Base-by-base conservation (phyloP, 1,140 invertebrate genomes). In the Venustaconcha ellipsiformis region DNA sequence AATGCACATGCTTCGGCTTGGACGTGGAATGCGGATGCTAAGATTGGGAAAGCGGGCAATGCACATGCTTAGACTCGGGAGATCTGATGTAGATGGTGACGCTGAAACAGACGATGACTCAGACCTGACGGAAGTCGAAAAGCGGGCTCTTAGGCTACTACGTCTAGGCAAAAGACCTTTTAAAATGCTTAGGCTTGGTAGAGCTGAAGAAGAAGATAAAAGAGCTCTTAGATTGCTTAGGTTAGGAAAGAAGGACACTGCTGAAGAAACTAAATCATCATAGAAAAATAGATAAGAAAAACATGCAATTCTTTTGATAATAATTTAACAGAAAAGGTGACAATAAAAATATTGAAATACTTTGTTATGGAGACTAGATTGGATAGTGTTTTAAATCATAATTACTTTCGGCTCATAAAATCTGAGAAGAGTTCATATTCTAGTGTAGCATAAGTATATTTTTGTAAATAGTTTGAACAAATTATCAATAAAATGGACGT, bases 121-220 rank as follows among this genome's bases (percentile, higher is more conserved):
- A 48, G 37, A 48, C 11, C 37, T 48, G 37, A 48, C 37, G 4
- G 37, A 48, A 48, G 37, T 48, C 37, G 37, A 48, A 8, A 48
- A 48, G 37, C 37, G 37, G 20, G 66, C 71, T 17, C 70, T 78
- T 57, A 57, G 71, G 55, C 72, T 78, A 8, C 76, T 78, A 56
- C 30, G 76, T 17, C 59, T 83, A 57, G 81, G 81, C 13, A 83
- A 83, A 58, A 71, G 79, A n/a, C 58, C 78, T 18, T 71, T 77
- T 56, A 37, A 37, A 2, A 74, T 79, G 67, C 56, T 75, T 14
- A 18, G 76, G n/a, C 66, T 76, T 15, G 76, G 79, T 23, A 48
- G 64, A 18, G 70, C 72, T 14, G 60, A 71, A 3, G 67, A 60
- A 62, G 62, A 66, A 20, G n/a, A 23, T n/a, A 69, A 78, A 58